phyloP scores from a whole-genome alignment of 2,797 vertebrate species.

The Phataginus tetradactyla region DNA sequence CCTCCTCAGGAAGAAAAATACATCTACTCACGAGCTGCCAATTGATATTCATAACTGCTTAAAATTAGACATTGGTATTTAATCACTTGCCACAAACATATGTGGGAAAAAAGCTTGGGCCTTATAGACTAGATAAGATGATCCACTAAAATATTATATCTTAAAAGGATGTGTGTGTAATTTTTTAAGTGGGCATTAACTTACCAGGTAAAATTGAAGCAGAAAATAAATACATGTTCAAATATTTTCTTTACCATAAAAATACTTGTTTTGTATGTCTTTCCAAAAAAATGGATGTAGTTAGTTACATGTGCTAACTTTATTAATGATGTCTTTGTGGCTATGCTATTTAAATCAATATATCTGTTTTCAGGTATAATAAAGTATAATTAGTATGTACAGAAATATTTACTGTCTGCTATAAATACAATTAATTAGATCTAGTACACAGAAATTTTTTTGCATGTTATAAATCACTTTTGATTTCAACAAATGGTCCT shows the following conservation, averaged over 20 bases:
- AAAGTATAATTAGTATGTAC: slow-evolving; percentile 43
- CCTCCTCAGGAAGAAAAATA: slow-evolving; percentile 48
- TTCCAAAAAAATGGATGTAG: not conserved
- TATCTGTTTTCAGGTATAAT: slow-evolving; percentile 56
- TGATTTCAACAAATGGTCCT: slow-evolving; percentile 66
- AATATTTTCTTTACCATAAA: slow-evolving; percentile 53
- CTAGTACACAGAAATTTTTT: not conserved
- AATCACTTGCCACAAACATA: slow-evolving; percentile 9
- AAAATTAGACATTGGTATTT: slow-evolving; percentile 20
- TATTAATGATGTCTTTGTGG: slow-evolving; percentile 25
- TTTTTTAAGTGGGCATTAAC: not conserved
- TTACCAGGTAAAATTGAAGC: not conserved
- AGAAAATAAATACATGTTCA: not conserved
- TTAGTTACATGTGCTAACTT: slow-evolving; percentile 21
- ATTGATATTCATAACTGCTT: slow-evolving; percentile 24
- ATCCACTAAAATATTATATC: not conserved
- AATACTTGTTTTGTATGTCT: slow-evolving; percentile 17
- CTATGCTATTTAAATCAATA: slow-evolving; percentile 39
- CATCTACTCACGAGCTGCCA: slow-evolving; percentile 39
- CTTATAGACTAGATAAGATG: slow-evolving; percentile 47
- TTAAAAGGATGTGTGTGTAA: not conserved
- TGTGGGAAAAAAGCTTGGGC: not conserved
- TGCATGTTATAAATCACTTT: slow-evolving; percentile 62
- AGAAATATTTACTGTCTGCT: slow-evolving; percentile 55
- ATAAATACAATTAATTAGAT: slow-evolving; percentile 72